Conservation (phyloP, 2,113 vertebrate species). For the Oryzias melastigma region DNA sequence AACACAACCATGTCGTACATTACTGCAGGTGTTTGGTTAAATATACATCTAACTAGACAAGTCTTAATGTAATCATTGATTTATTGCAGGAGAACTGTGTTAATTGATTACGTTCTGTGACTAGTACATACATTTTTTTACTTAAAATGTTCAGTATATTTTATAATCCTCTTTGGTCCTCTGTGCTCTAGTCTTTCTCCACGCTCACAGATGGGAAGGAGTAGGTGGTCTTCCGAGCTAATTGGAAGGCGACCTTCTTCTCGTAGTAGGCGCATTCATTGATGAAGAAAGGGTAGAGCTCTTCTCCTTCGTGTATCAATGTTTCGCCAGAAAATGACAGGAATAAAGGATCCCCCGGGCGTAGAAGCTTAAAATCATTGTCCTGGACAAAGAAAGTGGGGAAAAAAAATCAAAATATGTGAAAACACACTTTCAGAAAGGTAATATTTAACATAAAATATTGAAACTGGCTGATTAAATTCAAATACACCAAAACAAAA, state of each 20-base stretch:
- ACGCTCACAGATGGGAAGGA: slow-evolving; percentile 60
- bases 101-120: too few species aligned
- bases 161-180: neutral
- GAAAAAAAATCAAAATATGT: neutral
- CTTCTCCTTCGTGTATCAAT: slow-evolving; percentile 62
- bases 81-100: too few species aligned
- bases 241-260: slow-evolving; percentile 73
- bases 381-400: slow-evolving; percentile 58
- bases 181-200: slow-evolving; percentile 29
- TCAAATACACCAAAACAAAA: too few species aligned
- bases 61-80: too few species aligned
- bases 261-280: slow-evolving; percentile 81
- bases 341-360: slow-evolving; percentile 70
- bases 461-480: too few species aligned
- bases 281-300: slow-evolving; percentile 73
- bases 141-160: too few species aligned
- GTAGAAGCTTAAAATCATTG: slow-evolving; percentile 74
- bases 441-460: too few species aligned
- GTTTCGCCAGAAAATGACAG: slow-evolving; percentile 69
- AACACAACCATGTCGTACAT: too few species aligned
- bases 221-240: slow-evolving; percentile 54
- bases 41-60: too few species aligned
- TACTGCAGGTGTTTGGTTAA: too few species aligned
- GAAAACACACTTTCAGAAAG: neutral
- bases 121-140: too few species aligned